These are phyloP conservation scores for Ctenochaetus hawaiiensis DNA, from an alignment of 2,797 vertebrate genomes.

Conservation along the genomic window DNA sequence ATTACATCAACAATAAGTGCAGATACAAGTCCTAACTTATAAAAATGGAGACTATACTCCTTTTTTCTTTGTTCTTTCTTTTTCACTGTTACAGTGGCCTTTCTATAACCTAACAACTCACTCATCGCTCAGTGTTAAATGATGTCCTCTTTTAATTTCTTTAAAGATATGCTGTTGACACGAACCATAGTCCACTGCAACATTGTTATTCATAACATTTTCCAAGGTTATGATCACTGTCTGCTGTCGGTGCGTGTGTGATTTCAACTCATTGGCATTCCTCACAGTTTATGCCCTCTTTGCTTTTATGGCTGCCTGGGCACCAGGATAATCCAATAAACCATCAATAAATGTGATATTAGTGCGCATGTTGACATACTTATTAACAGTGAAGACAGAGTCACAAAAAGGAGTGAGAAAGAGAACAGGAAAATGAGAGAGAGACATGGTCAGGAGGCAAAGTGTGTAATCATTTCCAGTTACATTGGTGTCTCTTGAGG, in stretches of 20 bases:
- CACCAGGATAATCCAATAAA: slow-evolving; percentile 24
- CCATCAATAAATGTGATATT: slow-evolving; percentile 6
- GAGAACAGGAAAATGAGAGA: slow-evolving; percentile 15
- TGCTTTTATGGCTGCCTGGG: slow-evolving; percentile 12
- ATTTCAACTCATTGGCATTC: not conserved
- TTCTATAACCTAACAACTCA: not conserved
- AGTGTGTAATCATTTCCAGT: slow-evolving; percentile 30
- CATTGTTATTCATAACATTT: too few species aligned
- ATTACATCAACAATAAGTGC: not conserved
- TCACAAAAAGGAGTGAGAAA: slow-evolving; percentile 10
- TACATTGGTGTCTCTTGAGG: slow-evolving; percentile 27
- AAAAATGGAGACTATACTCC: not conserved
- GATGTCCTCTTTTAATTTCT: not conserved
- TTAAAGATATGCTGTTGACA: not conserved
- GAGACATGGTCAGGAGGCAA: slow-evolving; percentile 8
- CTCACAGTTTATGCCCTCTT: not conserved
- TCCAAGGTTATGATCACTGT: not conserved
- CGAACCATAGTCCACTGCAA: too few species aligned
- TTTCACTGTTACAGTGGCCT: not conserved
- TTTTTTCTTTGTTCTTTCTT: not conserved
- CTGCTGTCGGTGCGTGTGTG: not conserved
- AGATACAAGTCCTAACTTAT: not conserved
- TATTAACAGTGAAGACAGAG: slow-evolving; percentile 17
- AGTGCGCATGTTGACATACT: slow-evolving; percentile 20
- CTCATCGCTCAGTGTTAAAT: too few species aligned